These are phyloP conservation scores for Chromis chromis DNA, from an alignment of 2,797 vertebrate species.

Conservation along the genomic window DNA sequence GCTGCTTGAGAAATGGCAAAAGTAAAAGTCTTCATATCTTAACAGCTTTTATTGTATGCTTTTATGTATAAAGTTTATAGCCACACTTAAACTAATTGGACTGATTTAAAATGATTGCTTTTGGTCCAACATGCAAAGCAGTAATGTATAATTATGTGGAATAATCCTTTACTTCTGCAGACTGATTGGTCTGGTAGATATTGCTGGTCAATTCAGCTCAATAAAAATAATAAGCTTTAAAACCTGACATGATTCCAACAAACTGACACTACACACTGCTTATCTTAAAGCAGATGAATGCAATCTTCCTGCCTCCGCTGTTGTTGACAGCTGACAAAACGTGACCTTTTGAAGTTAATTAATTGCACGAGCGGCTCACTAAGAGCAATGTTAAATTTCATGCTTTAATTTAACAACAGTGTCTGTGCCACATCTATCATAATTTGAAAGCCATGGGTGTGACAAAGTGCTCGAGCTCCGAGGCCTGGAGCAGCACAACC, in stretches of 20 bases:
- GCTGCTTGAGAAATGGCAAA: too few relatives aligned
- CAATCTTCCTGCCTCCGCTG: constrained; percentile 26
- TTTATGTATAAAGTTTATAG: not conserved
- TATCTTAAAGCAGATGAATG: not conserved
- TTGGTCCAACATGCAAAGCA: not conserved
- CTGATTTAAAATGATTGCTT: not conserved
- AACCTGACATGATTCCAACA: too few relatives aligned
- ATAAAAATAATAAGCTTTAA: too few relatives aligned
- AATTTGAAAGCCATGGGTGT: constrained; percentile 68
- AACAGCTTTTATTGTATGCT: too few relatives aligned
- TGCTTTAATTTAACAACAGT: constrained; percentile 72
- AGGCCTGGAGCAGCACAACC: constrained; percentile 40
- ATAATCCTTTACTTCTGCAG: not conserved
- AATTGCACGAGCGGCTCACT: constrained; percentile 74
- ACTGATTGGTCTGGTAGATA: too few relatives aligned
- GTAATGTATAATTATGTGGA: not conserved
- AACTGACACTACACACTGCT: not conserved
- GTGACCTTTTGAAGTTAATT: constrained; percentile 78
- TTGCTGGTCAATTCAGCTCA: too few relatives aligned
- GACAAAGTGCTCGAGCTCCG: constrained; percentile 55
- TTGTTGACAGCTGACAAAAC: constrained; percentile 66
- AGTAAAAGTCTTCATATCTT: too few relatives aligned
- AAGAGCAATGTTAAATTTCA: constrained; percentile 66
- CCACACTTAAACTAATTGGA: not conserved
- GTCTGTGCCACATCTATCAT: constrained; percentile 74